Conservation (phyloP, 2,888 invertebrate species). For the Ormyrus labotus region DNA sequence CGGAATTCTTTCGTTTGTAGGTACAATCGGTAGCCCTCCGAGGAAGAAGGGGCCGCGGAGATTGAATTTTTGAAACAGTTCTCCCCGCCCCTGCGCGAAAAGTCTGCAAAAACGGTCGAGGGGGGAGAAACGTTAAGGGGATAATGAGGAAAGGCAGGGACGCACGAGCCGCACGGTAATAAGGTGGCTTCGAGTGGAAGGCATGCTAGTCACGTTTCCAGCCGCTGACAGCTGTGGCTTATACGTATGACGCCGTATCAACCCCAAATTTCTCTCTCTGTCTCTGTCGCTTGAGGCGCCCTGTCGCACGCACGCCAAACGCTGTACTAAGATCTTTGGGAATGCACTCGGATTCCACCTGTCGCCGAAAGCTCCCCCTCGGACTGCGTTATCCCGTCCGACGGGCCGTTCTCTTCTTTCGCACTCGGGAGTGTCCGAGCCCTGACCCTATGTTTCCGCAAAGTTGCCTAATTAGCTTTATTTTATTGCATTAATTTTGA, state of each 20-base stretch:
- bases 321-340: slow-evolving; percentile 66
- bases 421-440: background rate
- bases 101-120: slow-evolving; percentile 17
- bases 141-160: slow-evolving; percentile 68
- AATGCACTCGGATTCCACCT: slow-evolving; percentile 72
- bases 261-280: slow-evolving; percentile 72
- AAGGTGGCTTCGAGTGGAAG: slow-evolving; percentile 71
- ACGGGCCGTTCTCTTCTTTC: slow-evolving; percentile 29
- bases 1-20: slow-evolving; percentile 56
- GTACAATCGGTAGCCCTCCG: slow-evolving; percentile 48
- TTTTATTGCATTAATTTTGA: slow-evolving; percentile 5
- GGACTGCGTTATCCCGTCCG: slow-evolving; percentile 12
- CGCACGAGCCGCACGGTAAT: slow-evolving; percentile 70
- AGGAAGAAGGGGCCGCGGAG: slow-evolving; percentile 61
- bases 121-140: slow-evolving; percentile 72
- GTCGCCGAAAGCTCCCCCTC: slow-evolving; percentile 58
- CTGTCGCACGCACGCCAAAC: slow-evolving; percentile 66
- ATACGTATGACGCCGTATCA: slow-evolving; percentile 75
- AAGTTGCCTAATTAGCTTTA: background rate
- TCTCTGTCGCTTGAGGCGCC: slow-evolving; percentile 69
- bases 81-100: slow-evolving; percentile 51
- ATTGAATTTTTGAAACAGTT: slow-evolving; percentile 70
- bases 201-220: slow-evolving; percentile 75
- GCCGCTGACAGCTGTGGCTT: slow-evolving; percentile 75
- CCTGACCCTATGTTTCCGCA: background rate